These are phyloP conservation scores for Amblyornis subalaris DNA, from an alignment of 2,113 vertebrate species.

Conservation along the genomic window DNA sequence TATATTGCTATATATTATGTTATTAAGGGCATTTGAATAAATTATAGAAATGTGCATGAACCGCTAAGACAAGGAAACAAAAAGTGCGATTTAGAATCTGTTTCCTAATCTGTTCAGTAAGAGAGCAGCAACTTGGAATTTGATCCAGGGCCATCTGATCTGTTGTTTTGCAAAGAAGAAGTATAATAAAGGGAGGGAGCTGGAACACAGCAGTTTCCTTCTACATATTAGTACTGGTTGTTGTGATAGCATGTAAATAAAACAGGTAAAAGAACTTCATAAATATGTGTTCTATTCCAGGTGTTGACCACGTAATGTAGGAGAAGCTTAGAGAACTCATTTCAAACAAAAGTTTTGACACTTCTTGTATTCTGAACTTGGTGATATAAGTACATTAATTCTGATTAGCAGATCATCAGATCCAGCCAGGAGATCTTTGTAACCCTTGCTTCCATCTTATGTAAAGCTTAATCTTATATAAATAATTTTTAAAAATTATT, in stretches of 20 bases:
- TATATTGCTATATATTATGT: not conserved
- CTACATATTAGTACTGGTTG: not conserved
- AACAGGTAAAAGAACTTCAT: not conserved
- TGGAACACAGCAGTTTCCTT: not conserved
- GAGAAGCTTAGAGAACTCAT: not conserved
- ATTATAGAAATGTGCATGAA: not conserved
- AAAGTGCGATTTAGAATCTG: not conserved
- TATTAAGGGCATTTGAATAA: not conserved
- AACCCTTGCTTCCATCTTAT: not conserved
- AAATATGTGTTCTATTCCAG: not conserved
- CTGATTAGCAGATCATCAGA: not conserved
- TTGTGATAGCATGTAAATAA: not conserved
- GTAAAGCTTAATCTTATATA: not conserved
- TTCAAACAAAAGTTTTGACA: not conserved
- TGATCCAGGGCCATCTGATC: not conserved
- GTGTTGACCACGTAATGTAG: not conserved
- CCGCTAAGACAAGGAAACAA: not conserved
- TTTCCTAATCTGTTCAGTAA: not conserved
- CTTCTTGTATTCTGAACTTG: not conserved
- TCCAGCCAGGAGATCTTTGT: not conserved
- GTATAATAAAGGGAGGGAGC: not conserved
- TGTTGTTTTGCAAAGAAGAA: not conserved
- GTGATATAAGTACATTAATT: not conserved
- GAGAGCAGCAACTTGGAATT: not conserved
- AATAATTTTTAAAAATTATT: not conserved